Conservation (phyloP, 2,113 vertebrate genomes). For the Lepus timidus region DNA sequence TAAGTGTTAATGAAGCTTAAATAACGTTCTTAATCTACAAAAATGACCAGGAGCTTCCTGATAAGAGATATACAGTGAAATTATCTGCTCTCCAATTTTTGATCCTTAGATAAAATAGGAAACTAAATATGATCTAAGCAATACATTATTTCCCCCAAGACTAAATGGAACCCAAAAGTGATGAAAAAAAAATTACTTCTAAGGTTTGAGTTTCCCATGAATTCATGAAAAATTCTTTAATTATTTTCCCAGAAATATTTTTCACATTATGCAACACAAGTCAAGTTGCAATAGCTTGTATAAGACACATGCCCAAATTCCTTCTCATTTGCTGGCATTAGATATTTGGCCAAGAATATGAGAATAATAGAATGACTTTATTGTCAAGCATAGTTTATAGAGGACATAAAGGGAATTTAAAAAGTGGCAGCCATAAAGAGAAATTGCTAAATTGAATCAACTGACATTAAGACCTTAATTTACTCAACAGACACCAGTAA, state of each 20-base stretch:
- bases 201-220: neutral
- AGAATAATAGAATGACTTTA: neutral
- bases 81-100: neutral
- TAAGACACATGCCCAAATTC: neutral
- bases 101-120: neutral
- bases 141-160: neutral
- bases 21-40: neutral
- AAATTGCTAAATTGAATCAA: neutral
- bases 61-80: neutral
- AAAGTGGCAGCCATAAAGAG: neutral
- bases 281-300: neutral
- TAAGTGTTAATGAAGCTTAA: neutral
- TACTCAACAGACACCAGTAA: neutral
- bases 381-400: neutral
- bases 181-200: neutral
- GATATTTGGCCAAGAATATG: neutral
- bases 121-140: slow-evolving; percentile 10
- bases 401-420: neutral
- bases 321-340: neutral
- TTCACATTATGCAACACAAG: neutral
- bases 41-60: neutral
- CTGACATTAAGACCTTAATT: neutral
- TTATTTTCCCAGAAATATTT: neutral
- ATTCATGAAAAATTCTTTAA: neutral
- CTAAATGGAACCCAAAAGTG: neutral